Base-by-base conservation (phyloP, 2,797 vertebrate genomes). In the Phataginus tricuspis region DNA sequence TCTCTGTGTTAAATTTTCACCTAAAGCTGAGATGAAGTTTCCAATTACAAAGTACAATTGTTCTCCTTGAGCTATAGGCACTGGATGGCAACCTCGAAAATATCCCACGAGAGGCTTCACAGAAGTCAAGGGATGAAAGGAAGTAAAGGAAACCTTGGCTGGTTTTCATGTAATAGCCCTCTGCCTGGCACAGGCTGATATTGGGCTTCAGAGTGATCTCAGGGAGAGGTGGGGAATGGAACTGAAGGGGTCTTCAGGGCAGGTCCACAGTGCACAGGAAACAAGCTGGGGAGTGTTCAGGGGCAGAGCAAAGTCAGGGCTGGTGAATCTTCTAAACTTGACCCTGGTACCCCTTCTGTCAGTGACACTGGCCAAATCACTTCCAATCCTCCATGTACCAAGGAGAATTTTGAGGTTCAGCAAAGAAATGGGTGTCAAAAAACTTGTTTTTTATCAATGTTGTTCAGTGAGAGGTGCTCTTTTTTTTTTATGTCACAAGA, bases 121-220 rank as follows among this genome's bases (percentile, higher is more conserved):
- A 34, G 49, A 85, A 94, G 29, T 90, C 77, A 90, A 69, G 71
- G 57, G 92, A 91, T 96, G 34, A 96, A 96, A 97, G 59, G 71
- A 90, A 92, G 94, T 83, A 91, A 96, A 97, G 93, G 19, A 93
- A 94, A 85, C 77, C 25, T 84, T 95, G 86, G 71, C 75, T 87
- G 51, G 77, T 94, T 96, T 92, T 91, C 78, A 80, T 31, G 31
- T 95, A 96, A 59, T 79, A 39, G 72, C 51, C 75, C 87, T 11
- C 71, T 87, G 55, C 29, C 86, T 87, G 79, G 94, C 91, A 84
- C 13, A 57, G 49, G 53, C 53, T n/a, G 51, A 61, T 53, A 31
- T 5, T 39, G 19, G 88, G 29, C 49, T 83, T 90, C 83, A 74
- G 42, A 49, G 66, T 21, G 53, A 69, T 57, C 79, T 92, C 25